phyloP scores from a whole-genome alignment of 1,140 invertebrate genomes.

The Physella acuta region DNA sequence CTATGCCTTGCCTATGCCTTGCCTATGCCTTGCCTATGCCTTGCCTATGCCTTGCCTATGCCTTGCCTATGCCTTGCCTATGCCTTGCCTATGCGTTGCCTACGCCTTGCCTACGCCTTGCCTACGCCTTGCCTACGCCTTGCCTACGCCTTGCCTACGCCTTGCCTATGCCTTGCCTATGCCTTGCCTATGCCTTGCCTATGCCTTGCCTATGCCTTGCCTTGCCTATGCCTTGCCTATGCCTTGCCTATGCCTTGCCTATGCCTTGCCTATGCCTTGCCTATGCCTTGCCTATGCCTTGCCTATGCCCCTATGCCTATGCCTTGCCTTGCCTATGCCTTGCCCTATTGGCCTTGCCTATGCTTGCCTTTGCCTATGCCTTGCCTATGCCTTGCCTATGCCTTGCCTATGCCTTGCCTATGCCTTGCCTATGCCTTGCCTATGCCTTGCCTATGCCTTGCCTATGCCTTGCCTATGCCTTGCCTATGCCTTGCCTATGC shows the following conservation, averaged over 20 bases:
- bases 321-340: too few species aligned
- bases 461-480: too few species aligned
- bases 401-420: too few species aligned
- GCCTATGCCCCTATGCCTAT: too few species aligned
- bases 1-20: background rate
- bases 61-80: background rate
- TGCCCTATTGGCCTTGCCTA: too few species aligned
- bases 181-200: background rate
- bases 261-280: background rate
- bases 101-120: conserved; percentile 3
- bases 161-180: background rate
- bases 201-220: background rate
- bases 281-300: too few species aligned
- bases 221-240: background rate
- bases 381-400: too few species aligned
- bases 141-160: background rate
- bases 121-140: conserved; percentile 1
- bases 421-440: too few species aligned
- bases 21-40: background rate
- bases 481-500: too few species aligned
- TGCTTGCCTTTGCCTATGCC: too few species aligned
- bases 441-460: too few species aligned
- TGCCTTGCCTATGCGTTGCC: background rate
- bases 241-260: background rate
- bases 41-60: conserved; percentile 1